Evolutionary conservation across 2,888 invertebrate species (phyloP), one percentile per base, ranked within the genome.

Genomic region (Tridacna crocea): DNA sequence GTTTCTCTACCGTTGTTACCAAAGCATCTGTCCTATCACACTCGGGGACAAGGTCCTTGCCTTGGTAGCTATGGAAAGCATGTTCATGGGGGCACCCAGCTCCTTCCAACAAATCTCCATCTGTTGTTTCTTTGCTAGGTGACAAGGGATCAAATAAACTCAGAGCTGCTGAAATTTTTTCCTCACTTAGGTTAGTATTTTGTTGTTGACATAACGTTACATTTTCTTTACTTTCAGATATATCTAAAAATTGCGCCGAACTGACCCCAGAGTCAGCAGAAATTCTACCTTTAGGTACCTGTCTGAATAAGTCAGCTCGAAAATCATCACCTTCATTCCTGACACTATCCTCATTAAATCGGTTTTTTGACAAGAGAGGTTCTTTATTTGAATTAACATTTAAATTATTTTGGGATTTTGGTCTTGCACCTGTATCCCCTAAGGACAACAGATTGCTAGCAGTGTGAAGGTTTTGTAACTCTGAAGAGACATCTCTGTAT

Each of bases 151-250:
- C 93, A 88, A 93, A 93, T 80, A 92, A 79, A 65, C 85, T 88
- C 24, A 93, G 61, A 0, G 92, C 90, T 15, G 90, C 89, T 6
- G 94, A 93, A 63, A 94, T 88, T 48, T 93, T 83, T 19, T 88
- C 87, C 55, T 92, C 92, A 77, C 92, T 90, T 11, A 94, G 88
- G 36, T 90, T 90, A 22, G 91, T 84, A 77, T 91, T 92, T 77
- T 93, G 93, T 84, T 93, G 93, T 79, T 93, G 92, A 0, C 90
- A 88, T 12, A 92, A 78, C 58, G 22, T 27, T n/a, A 24, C 24
- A 19, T 26, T 36, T 89, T 92, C 87, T 6, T 76, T 81, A 0
- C 82, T 84, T 46, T 85, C 77, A 19, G 87, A 86, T 1, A 86
- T 68, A 6, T 89, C 87, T 24, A 81, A 46, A 36, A 82, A 83